phyloP scores from a whole-genome alignment of 2,113 vertebrate genomes.

The Azemiops feae region DNA sequence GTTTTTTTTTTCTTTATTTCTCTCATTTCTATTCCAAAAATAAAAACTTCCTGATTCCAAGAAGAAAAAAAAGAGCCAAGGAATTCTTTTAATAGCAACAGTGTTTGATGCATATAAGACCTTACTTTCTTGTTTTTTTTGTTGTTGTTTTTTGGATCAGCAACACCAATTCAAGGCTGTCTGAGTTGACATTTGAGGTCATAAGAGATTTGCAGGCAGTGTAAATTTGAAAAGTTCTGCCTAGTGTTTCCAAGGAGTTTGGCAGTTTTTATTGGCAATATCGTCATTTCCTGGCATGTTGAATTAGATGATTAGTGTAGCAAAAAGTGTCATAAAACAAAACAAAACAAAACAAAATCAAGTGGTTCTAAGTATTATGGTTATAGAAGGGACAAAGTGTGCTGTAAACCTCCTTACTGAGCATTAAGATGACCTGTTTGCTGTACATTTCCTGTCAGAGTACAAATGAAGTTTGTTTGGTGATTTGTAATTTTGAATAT shows the following conservation, averaged over 20 bases:
- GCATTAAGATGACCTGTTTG: conserved; percentile 32
- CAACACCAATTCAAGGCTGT: not conserved
- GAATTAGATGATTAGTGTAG: conserved; percentile 31
- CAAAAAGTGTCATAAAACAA: conserved; percentile 36
- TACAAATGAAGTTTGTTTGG: conserved; percentile 20
- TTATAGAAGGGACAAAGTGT: conserved; percentile 4
- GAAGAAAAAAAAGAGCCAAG: not conserved
- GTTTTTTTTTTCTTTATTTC: not conserved
- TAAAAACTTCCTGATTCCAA: not conserved
- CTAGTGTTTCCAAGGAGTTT: not conserved
- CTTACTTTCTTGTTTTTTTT: not conserved
- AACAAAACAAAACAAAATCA: not conserved
- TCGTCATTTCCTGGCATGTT: conserved; percentile 19
- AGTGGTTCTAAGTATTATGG: conserved; percentile 4
- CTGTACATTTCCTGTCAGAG: conserved; percentile 42
- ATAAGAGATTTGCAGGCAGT: not conserved
- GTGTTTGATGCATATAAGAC: too few species aligned
- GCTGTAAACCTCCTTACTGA: conserved; percentile 28
- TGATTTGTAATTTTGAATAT: conserved; percentile 54
- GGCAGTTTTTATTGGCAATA: conserved; percentile 14
- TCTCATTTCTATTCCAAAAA: not conserved
- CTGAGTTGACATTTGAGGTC: not conserved
- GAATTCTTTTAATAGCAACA: not conserved
- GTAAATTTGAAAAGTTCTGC: not conserved
- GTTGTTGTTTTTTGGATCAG: not conserved